Conservation (phyloP, 2,888 invertebrate genomes). For the Agriotes lineatus region DNA sequence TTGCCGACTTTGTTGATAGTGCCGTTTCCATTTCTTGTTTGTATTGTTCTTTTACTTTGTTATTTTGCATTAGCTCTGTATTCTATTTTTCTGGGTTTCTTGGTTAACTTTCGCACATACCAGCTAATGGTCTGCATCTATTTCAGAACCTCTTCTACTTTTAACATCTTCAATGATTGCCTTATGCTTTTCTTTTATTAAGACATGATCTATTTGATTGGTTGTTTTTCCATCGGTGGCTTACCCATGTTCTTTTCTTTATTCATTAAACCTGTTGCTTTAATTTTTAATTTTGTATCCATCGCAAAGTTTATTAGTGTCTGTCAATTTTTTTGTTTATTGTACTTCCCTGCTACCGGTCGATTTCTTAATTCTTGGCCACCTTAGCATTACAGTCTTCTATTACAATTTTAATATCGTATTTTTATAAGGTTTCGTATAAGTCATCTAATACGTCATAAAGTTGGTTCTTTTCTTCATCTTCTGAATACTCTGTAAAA, state of each 20-base stretch:
- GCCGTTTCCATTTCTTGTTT: neutral
- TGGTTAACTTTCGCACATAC: too few relatives aligned
- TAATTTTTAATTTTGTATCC: neutral
- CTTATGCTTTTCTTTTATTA: too few relatives aligned
- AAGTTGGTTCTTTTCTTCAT: neutral
- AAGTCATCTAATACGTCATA: neutral
- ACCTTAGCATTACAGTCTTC: neutral
- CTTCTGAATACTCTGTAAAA: neutral
- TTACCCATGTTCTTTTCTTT: neutral
- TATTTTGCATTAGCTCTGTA: neutral
- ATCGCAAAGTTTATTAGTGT: neutral
- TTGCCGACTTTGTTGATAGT: neutral
- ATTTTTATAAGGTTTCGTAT: neutral
- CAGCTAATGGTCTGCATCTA: neutral
- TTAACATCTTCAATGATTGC: neutral
- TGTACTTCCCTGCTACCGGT: neutral
- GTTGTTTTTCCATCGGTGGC: too few relatives aligned
- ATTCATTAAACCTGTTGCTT: neutral
- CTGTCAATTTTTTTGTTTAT: neutral
- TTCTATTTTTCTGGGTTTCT: neutral
- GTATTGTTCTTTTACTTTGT: neutral
- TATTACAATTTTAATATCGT: neutral
- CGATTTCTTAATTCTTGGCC: neutral
- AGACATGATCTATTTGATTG: too few relatives aligned
- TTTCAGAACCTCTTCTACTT: neutral